Evolutionary conservation across 2,888 invertebrate species (phyloP), one percentile per base, ranked within the genome.

Genomic region (Pterostichus niger): DNA sequence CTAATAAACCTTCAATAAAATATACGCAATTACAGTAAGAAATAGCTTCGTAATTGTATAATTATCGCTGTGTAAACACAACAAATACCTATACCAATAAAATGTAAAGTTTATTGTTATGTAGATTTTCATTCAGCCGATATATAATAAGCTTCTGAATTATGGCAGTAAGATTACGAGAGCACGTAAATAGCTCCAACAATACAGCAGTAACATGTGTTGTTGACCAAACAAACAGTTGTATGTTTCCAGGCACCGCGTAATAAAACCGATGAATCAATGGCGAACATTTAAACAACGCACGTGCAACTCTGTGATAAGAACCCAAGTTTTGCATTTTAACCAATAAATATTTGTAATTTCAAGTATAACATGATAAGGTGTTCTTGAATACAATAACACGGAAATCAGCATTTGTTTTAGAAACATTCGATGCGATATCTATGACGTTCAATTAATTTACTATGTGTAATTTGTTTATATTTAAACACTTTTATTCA

Each of bases 61-160:
- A 59, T 59, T 59, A 59, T 59, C 59, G 24, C 44, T 46, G 24
- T 75, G 52, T 75, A 75, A 46, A 49, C 46, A 75, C n/a, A 49
- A 75, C 46, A 75, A 75, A 40, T 17, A 61, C 61, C 17, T 61
- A 52, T 24, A 52, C 24, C 44, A 75, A 75, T 52, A 75, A 75
- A 75, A 46, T 44, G 75, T n/a, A 49, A 10, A 13, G 75, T 46
- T 52, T 52, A 76, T 54, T 54, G 56, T 76, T 76, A 44, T 31
- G 40, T 52, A 33, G 15, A 75, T 76, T 54, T 76, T 54, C 76
- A 52, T 56, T 52, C 13, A 40, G 7, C 35, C 9, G 64, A 33
- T 64, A 64, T 64, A n/a, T 31, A 35, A 33, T 64, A 59, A 59
- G 59, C 59, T 59, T 59, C 59, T 59, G 59, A 59, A 59, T 59